These are phyloP conservation scores for Amorpha juglandis DNA, from an alignment of 2,888 invertebrate species.

Conservation along the genomic window DNA sequence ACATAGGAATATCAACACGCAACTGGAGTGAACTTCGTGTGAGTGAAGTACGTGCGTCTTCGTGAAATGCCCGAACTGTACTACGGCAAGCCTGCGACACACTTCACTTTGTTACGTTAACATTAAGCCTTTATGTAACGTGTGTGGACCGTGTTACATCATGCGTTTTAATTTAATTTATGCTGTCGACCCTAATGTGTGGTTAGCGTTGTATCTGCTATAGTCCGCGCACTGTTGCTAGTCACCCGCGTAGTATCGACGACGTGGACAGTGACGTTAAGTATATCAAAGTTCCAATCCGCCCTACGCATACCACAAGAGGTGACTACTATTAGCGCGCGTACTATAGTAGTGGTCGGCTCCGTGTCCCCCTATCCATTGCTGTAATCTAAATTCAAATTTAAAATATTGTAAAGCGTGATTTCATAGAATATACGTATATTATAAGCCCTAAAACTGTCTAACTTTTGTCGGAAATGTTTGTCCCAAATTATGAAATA, in stretches of 20 bases:
- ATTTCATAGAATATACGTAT: no score
- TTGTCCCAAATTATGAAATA: no score
- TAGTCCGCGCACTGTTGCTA: neutral
- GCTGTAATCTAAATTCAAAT: neutral
- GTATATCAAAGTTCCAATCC: no score
- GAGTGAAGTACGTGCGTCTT: neutral
- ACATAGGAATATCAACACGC: neutral
- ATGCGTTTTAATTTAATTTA: constrained; percentile 38
- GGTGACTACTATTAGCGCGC: neutral
- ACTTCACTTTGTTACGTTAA: constrained; percentile 40
- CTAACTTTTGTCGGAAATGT: no score
- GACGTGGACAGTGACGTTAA: no score
- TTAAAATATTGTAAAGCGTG: neutral
- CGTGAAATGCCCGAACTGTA: neutral
- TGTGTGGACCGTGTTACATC: constrained; percentile 35
- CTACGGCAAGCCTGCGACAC: constrained; percentile 17
- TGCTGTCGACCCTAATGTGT: constrained; percentile 28
- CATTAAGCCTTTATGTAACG: constrained; percentile 38
- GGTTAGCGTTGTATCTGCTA: constrained; percentile 31
- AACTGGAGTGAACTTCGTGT: neutral
- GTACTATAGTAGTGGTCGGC: constrained; percentile 24
- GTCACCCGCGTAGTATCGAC: neutral
- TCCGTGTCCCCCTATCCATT: neutral
- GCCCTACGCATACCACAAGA: neutral
- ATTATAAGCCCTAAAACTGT: no score